Base-by-base conservation (phyloP, 1,140 invertebrate genomes). In the Meloidogyne floridensis region DNA sequence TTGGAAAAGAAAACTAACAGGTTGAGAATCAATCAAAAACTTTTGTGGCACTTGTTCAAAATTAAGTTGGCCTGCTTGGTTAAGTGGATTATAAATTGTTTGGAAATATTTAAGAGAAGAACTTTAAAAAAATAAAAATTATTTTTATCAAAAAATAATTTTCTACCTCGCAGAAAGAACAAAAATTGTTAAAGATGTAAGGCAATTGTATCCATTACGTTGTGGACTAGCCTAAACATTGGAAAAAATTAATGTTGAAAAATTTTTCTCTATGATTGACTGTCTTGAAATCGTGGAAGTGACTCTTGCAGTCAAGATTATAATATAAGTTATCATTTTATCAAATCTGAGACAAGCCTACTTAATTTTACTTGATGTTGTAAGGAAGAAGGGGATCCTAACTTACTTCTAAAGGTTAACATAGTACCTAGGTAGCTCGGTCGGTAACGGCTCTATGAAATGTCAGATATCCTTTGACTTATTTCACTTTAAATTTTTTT, bases 161-260 rank as follows among this genome's bases (percentile, higher is more conserved):
- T 82, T 75, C 72, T 72, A 87, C 85, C 89, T 86, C 15, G 87
- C 80, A 76, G 86, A 85, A 18, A 87, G 81, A 59, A 87, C 75
- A 69, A 87, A 86, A 70, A 87, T 81, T n/a, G 72, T 84, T 71
- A 87, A 86, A 13, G 85, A 84, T 18, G 86, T 82, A 18, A 87
- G 83, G 56, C 86, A 87, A 56, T 69, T 75, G 9, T 85, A 85
- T n/a, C 84, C 84, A 42, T 54, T 86, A 15, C 84, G 54, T 56
- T 84, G 77, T 18, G 84, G 84, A 70, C 81, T 86, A 15, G 77
- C 69, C 15, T 83, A 56, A 11, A 83, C 20, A 20, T 20, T 20
- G 20, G 20, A 20, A 20, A 20, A 20, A 20, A 20, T 20, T 20
- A 20, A 20, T 20, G 20, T 20, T 20, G 20, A 20, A 20, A 20